Conservation (phyloP, 1,140 invertebrate species). For the Drosophila willistoni region DNA sequence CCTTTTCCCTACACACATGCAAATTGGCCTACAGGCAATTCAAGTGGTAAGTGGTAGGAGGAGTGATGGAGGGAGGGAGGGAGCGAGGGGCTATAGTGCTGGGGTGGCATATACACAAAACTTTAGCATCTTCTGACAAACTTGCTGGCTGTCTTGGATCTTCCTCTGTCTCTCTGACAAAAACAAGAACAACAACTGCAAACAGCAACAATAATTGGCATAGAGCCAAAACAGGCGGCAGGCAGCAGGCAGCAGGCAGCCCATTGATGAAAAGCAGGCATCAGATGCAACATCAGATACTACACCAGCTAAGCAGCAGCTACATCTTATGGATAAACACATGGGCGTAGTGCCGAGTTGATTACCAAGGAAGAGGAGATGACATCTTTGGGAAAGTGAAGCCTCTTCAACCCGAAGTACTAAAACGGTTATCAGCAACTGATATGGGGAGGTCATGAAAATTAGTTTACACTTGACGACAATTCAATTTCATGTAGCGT, state of each 20-base stretch:
- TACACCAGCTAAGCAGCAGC: slow-evolving; percentile 23
- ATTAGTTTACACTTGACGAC: neutral
- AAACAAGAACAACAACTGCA: slow-evolving; percentile 36
- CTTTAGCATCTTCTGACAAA: slow-evolving; percentile 58
- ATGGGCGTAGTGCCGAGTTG: neutral
- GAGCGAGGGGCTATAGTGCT: neutral
- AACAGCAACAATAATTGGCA: slow-evolving; percentile 75
- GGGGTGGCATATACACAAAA: slow-evolving; percentile 9
- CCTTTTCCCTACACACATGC: slow-evolving; percentile 46
- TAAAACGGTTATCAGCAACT: no score
- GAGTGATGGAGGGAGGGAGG: no score
- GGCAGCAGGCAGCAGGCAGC: slow-evolving; percentile 25
- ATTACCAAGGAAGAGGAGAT: no score
- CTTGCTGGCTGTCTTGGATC: slow-evolving; percentile 21
- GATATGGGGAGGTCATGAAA: no score
- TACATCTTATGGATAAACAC: slow-evolving; percentile 1
- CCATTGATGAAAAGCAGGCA: slow-evolving; percentile 76
- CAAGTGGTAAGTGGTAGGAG: neutral
- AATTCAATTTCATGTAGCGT: neutral
- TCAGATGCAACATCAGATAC: slow-evolving; percentile 32
- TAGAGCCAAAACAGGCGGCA: slow-evolving; percentile 42
- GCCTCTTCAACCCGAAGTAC: no score
- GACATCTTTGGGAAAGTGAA: no score
- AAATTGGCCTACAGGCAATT: slow-evolving; percentile 39
- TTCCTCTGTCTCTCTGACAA: slow-evolving; percentile 7